Evolutionary conservation across 92 coral and sea anemone species (phyloP), one percentile per base, ranked within the genome.

Genomic region (Palythoa grandis): DNA sequence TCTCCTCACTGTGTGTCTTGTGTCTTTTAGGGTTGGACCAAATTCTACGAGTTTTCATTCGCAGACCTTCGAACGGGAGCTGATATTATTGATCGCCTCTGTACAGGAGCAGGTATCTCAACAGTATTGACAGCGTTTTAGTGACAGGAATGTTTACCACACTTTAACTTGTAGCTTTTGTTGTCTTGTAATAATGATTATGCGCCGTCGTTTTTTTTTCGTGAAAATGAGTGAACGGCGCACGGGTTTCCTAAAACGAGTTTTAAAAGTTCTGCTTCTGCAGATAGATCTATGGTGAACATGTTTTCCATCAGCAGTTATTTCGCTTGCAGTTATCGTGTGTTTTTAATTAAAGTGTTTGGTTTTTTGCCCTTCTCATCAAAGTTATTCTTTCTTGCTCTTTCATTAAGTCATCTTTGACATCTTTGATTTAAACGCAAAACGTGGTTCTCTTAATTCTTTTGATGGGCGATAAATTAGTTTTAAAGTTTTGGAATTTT

Each of bases 1-100:
- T 69, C 19, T 7, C 19, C 40, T 58, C 65, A 58, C 43, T 53
- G 47, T 53, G 2, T 20, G 57, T 80, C 38, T 65, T 80, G 57
- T 80, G 37, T 43, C 12, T 80, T 65, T 14, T 82, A 96, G 98
- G 98, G 98, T 7, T 96, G 98, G 98, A 96, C 98, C 72, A 96
- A 96, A 87, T 96, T 96, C 87, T 96, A 96, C 83, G 98, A 96
- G 90, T 96, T 96, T 86, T 95, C 98, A 19, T 84, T 96, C n/a
- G 96, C 98, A 29, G 98, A 96, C 83, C 86, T 96, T 82, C 94
- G 98, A 48, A 95, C 98, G 9, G 98, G 98, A 52, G 98, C 98
- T 63, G 98, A 96, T 54, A 96, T 96, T 67, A 94, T 96, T 67
- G 98, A 96, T 82, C 90, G 98, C 75, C 91, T 96, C 52, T 96